Evolutionary conservation across 2,113 vertebrate genomes (phyloP).

Genomic region (Chrysochloris asiatica): DNA sequence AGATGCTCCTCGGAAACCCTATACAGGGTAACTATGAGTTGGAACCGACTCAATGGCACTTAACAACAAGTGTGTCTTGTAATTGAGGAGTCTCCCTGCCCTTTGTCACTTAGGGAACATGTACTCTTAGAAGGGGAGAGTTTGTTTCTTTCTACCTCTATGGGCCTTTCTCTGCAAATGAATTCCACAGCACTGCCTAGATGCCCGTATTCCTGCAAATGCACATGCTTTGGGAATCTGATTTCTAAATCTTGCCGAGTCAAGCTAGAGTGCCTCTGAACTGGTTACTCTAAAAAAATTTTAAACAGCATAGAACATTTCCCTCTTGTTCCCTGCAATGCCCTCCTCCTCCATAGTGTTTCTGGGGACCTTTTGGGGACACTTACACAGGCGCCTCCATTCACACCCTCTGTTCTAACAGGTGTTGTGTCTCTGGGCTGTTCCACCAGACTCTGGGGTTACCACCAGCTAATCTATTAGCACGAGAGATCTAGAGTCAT

Average conservation of each 20-base stretch:
- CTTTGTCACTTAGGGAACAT: neutral
- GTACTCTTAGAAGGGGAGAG: neutral
- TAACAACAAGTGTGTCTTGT: neutral
- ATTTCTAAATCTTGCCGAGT: neutral
- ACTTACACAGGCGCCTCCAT: neutral
- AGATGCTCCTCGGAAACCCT: no score
- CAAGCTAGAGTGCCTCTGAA: neutral
- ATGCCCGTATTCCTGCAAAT: no score
- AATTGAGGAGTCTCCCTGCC: neutral
- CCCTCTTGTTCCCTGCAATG: neutral
- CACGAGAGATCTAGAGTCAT: neutral
- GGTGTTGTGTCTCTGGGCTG: neutral
- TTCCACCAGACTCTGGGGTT: neutral
- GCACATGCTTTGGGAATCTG: neutral
- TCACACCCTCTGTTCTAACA: neutral
- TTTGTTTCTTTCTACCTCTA: neutral
- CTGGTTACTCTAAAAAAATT: neutral
- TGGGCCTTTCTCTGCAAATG: slow-evolving; percentile 8
- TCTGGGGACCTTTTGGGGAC: neutral
- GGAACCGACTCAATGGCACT: no score
- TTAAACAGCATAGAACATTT: neutral
- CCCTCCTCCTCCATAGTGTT: neutral
- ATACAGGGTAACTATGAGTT: no score
- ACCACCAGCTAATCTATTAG: neutral
- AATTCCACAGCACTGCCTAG: neutral